These are phyloP conservation scores for Aporophyla lueneburgensis DNA, from an alignment of 2,888 invertebrate species.

Conservation along the genomic window DNA sequence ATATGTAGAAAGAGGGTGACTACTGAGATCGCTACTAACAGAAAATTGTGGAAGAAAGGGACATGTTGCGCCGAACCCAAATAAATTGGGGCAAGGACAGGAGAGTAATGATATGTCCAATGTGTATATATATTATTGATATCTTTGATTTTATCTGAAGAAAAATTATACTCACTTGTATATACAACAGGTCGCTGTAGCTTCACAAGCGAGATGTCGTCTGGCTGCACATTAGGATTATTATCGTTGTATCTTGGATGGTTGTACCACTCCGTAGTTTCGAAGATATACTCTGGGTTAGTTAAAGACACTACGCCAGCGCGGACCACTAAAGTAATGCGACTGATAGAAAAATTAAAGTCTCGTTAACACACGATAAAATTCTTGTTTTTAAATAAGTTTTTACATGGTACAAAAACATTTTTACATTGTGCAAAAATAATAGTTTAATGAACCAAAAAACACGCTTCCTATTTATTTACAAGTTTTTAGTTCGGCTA, in stretches of 20 bases:
- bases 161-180: not conserved
- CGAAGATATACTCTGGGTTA: not conserved
- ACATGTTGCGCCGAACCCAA: too few species aligned
- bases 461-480: too few species aligned
- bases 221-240: not conserved
- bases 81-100: too few species aligned
- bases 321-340: not conserved
- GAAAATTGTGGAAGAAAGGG: too few species aligned
- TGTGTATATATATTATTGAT: not conserved
- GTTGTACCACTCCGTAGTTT: constrained; percentile 17
- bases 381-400: too few species aligned
- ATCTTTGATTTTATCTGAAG: not conserved
- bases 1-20: too few species aligned
- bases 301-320: not conserved
- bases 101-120: too few species aligned
- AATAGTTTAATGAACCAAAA: too few species aligned
- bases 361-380: not conserved
- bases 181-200: constrained; percentile 1
- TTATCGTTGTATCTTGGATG: not conserved
- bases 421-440: too few species aligned
- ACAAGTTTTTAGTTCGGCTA: too few species aligned
- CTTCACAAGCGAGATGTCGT: constrained; percentile 18
- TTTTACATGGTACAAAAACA: too few species aligned
- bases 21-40: too few species aligned
- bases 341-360: not conserved